Evolutionary conservation across 2,797 vertebrate species (phyloP).

Genomic region (Nyctalus aviator): DNA sequence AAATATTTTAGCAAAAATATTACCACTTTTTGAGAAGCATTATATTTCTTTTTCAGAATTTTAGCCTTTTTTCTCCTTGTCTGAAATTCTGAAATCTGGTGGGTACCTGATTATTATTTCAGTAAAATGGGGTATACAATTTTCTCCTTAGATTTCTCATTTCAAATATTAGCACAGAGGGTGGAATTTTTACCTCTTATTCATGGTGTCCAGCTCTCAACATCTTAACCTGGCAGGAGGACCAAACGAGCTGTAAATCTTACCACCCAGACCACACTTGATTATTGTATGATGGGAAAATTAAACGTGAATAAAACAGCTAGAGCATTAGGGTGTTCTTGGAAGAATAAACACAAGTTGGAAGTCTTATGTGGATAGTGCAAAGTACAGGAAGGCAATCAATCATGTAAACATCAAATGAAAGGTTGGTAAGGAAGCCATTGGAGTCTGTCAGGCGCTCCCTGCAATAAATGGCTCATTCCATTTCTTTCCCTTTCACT

Average conservation of each 20-base stretch:
- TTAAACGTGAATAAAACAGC: conserved; percentile 64
- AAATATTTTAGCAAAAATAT: background rate
- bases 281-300: conserved; percentile 69
- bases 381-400: conserved; percentile 69
- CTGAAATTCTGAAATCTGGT: conserved; percentile 35
- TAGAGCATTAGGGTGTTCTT: conserved; percentile 55
- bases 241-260: conserved; percentile 67
- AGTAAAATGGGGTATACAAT: background rate
- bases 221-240: conserved; percentile 60
- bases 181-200: conserved; percentile 50
- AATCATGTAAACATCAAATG: conserved; percentile 65
- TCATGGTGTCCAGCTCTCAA: conserved; percentile 43
- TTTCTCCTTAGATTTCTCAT: background rate
- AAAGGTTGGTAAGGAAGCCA: conserved; percentile 43
- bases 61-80: background rate
- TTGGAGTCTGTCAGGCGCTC: conserved; percentile 36
- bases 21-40: background rate
- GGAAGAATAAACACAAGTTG: conserved; percentile 71
- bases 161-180: conserved; percentile 23
- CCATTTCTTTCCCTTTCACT: conserved; percentile 45
- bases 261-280: conserved; percentile 62
- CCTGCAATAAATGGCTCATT: conserved; percentile 46
- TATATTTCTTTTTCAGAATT: background rate
- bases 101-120: background rate
- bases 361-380: conserved; percentile 66